Evolutionary conservation across 2,113 vertebrate species (phyloP).

Genomic region (Diadophis punctatus): DNA sequence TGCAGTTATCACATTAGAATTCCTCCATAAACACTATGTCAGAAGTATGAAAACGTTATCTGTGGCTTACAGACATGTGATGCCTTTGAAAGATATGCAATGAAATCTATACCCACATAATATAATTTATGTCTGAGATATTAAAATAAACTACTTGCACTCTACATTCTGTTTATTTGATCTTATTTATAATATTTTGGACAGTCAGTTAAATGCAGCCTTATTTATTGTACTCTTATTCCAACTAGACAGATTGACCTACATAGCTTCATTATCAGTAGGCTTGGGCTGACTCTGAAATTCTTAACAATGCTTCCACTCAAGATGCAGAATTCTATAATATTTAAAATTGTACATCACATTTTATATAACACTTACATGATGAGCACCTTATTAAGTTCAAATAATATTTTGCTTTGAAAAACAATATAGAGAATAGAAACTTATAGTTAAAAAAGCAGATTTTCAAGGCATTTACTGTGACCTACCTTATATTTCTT

Average conservation of each 20-base stretch:
- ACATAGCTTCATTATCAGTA: not conserved
- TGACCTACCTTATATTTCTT: constrained; percentile 20
- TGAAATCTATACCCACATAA: not conserved
- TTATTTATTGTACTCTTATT: not conserved
- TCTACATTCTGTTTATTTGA: not conserved
- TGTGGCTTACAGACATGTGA: not conserved
- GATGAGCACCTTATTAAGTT: constrained; percentile 1
- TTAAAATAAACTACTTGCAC: not conserved
- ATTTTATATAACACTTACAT: not conserved
- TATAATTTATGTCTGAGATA: constrained; percentile 13
- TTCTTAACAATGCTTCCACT: not conserved
- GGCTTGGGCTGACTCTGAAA: not conserved
- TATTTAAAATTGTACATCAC: not conserved
- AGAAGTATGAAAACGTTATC: not conserved
- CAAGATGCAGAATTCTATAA: not conserved
- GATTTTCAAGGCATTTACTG: constrained; percentile 24
- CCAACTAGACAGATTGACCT: not conserved
- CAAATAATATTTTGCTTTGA: not conserved
- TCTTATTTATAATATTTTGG: constrained; percentile 23
- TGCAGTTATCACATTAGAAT: not conserved
- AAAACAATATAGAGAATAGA: not conserved
- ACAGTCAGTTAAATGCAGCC: not conserved
- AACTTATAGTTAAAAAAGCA: constrained; percentile 20
- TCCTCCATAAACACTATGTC: constrained; percentile 7
- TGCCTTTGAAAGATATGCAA: constrained; percentile 8